Evolutionary conservation across 2,113 vertebrate species (phyloP).

Genomic region (Corythoichthys intestinalis): DNA sequence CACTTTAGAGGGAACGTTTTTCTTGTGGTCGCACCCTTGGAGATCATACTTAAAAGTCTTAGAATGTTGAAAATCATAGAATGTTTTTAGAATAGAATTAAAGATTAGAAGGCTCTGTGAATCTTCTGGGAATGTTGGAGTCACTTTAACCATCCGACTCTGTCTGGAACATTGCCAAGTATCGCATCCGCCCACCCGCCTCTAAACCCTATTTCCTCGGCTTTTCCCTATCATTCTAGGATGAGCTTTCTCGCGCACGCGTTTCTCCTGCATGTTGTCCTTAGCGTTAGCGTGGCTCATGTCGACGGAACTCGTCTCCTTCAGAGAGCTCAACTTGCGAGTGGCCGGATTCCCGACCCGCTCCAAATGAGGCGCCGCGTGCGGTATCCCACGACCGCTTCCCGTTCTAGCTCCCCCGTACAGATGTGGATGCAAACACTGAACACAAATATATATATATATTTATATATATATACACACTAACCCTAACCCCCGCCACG

Average conservation of each 20-base stretch:
- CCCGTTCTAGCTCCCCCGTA: neutral
- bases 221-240: too few relatives aligned
- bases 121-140: too few relatives aligned
- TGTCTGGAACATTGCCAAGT: neutral
- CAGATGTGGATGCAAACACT: constrained; percentile 1
- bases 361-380: neutral
- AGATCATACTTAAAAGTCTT: neutral
- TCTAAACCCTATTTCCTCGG: too few relatives aligned
- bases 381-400: neutral
- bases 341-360: neutral
- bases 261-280: neutral
- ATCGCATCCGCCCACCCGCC: too few relatives aligned
- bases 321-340: neutral
- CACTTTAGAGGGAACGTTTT: too few relatives aligned
- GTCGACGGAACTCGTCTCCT: neutral
- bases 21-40: too few relatives aligned
- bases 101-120: too few relatives aligned
- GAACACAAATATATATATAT: neutral
- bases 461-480: neutral
- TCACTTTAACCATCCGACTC: too few relatives aligned
- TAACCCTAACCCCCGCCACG: neutral
- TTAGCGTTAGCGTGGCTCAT: neutral
- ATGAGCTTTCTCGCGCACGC: too few relatives aligned
- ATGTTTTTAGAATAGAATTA: neutral
- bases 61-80: neutral